phyloP scores from a whole-genome alignment of 2,113 vertebrate genomes.

The Oceanodroma tethys region DNA sequence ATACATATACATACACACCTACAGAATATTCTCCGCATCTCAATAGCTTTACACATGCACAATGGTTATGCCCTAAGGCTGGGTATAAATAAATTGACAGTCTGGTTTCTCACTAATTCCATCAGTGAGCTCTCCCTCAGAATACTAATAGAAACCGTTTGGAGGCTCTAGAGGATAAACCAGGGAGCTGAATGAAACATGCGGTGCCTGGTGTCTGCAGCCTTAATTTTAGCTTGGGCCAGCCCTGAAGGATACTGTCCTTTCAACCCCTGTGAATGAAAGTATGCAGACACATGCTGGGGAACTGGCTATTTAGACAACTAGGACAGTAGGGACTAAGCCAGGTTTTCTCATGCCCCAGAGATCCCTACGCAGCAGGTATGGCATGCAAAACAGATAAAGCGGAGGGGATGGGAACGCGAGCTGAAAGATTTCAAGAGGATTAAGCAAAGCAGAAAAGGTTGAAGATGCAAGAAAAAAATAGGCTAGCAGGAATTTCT shows the following conservation, averaged over 20 bases:
- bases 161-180: not conserved
- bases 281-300: not conserved
- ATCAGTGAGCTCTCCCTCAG: not conserved
- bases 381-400: not conserved
- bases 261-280: not conserved
- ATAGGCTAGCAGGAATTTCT: not conserved
- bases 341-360: not conserved
- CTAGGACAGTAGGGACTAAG: not conserved
- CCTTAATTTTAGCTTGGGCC: not conserved
- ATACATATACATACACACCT: not conserved
- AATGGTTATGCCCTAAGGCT: conserved; percentile 48
- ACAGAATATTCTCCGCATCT: conserved; percentile 20
- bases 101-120: conserved; percentile 56
- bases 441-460: not conserved
- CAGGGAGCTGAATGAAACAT: not conserved
- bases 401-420: not conserved
- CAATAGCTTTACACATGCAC: conserved; percentile 38
- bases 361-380: not conserved
- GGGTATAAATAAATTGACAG: conserved; percentile 67
- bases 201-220: not conserved
- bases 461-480: not conserved
- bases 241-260: not conserved
- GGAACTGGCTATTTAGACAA: not conserved
- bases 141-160: conserved; percentile 52
- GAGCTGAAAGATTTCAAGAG: not conserved